Evolutionary conservation across 1,140 invertebrate genomes (phyloP).

Genomic region (Drosophila lowei): DNA sequence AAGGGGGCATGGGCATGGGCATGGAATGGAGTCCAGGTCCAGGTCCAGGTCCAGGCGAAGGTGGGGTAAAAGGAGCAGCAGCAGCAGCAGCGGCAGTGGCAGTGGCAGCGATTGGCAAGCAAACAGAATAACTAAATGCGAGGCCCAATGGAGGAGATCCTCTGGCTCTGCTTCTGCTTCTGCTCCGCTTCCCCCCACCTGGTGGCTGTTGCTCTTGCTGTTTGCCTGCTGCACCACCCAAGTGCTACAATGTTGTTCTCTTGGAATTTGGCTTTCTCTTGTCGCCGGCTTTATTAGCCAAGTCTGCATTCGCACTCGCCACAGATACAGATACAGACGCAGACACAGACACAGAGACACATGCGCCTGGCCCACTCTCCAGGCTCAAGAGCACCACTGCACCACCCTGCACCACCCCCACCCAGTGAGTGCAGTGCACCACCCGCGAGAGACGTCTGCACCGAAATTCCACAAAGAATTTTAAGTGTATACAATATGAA

Average conservation of each 20-base stretch:
- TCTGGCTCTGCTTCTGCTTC: background rate
- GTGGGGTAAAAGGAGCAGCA: background rate
- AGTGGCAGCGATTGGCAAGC: constrained; percentile 52
- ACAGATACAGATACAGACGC: background rate
- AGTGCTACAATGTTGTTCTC: constrained; percentile 72
- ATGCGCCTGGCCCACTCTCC: constrained; percentile 21
- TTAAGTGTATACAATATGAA: constrained; percentile 78
- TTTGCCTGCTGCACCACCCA: constrained; percentile 53
- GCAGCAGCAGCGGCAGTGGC: constrained; percentile 5
- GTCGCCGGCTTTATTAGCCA: constrained; percentile 79
- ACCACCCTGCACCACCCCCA: constrained; percentile 5
- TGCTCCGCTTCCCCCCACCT: constrained; percentile 1
- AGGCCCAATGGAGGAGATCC: constrained; percentile 9
- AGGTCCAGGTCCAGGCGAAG: no score
- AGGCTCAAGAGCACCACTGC: background rate
- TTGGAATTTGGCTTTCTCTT: constrained; percentile 77
- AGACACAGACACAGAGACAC: background rate
- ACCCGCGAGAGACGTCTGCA: constrained; percentile 41
- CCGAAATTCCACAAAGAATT: constrained; percentile 78
- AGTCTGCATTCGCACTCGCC: constrained; percentile 50
- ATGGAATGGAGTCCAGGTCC: no score
- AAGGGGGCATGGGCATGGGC: background rate
- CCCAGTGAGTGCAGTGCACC: background rate
- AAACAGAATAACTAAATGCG: constrained; percentile 77
- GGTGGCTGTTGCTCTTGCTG: constrained; percentile 16